These are phyloP conservation scores for Dryobates pubescens DNA, from an alignment of 2,797 vertebrate species.

Conservation along the genomic window DNA sequence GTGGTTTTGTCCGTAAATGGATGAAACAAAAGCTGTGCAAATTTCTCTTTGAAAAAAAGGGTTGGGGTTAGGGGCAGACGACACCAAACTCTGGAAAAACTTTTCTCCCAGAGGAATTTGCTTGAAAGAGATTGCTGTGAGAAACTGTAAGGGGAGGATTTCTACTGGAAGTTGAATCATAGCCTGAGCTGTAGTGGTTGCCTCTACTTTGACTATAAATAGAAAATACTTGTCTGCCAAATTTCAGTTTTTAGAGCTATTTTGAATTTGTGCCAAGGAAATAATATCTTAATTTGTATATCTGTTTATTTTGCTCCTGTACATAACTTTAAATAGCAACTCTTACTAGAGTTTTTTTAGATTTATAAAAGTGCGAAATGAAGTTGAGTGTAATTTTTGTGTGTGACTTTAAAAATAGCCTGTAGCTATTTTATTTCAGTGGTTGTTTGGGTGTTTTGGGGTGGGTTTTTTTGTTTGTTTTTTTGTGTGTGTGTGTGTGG, in stretches of 20 bases:
- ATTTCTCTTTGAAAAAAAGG: not conserved
- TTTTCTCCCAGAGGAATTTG: constrained; percentile 50
- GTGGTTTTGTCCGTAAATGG: constrained; percentile 29
- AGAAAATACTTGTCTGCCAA: constrained; percentile 49
- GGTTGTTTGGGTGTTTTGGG: too few relatives aligned
- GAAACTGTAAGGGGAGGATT: constrained; percentile 23
- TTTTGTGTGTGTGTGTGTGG: too few relatives aligned
- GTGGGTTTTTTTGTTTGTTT: too few relatives aligned
- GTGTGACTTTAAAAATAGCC: constrained; percentile 23
- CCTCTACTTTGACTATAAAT: constrained; percentile 49
- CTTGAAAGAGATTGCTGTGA: constrained; percentile 53
- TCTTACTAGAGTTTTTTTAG: not conserved
- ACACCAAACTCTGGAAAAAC: constrained; percentile 39
- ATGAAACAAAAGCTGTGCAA: constrained; percentile 24
- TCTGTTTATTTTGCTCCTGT: constrained; percentile 47
- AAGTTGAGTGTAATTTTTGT: not conserved
- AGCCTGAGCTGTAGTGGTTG: constrained; percentile 10
- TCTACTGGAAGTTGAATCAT: constrained; percentile 43
- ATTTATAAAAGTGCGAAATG: not conserved
- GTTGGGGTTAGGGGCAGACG: constrained; percentile 3
- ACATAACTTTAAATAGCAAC: constrained; percentile 27
- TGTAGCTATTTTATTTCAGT: not conserved
- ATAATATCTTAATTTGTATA: constrained; percentile 62
- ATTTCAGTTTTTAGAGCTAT: constrained; percentile 29
- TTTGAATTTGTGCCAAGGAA: constrained; percentile 47